Base-by-base conservation (phyloP, 2,888 invertebrate genomes). In the Iphiclides podalirius region DNA sequence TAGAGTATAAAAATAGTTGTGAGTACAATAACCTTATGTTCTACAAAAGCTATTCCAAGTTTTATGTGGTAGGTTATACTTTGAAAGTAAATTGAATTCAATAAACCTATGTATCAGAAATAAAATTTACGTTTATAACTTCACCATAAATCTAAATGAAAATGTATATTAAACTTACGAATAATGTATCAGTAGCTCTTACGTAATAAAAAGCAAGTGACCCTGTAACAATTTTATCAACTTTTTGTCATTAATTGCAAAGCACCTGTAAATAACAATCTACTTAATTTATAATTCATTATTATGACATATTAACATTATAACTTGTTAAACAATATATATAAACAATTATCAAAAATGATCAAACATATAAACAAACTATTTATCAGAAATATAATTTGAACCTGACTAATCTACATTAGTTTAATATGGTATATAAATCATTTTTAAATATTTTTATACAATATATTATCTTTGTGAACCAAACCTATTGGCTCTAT, bases 151-250 rank as follows among this genome's bases (percentile, higher is more conserved):
- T 4, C 33, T 17, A 31, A 33, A 38, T 20, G 42, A 42, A 41
- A 20, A 34, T 8, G n/a, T 20, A 13, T 38, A 1, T 14, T 15
- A 34, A 39, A 49, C 48, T 49, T 49, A 49, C 48, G 11, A 39
- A 26, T 16, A 37, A 23, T 20, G 20, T 38, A 26, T 43, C 13
- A 9, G 47, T 47, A 36, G 48, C 42, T 49, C 35, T 47, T 47
- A 47, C 28, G 35, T 35, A 35, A 47, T 11, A 31, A 47, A 38
- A 37, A 44, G 23, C 35, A 23, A 31, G n/a, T 42, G 48, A 38
- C 33, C 48, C 48, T 48, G 48, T 14, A 49, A 49, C 43, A 43
- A 48, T 38, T 43, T 37, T 36, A 33, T 11, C 17, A 44, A 44
- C 4, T 26, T 9, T 33, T 3, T 20, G n/a, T 1, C 6, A 31